Evolutionary conservation across 2,113 vertebrate genomes (phyloP), one percentile per base, ranked within the genome.

Genomic region (Peromyscus polionotus): DNA sequence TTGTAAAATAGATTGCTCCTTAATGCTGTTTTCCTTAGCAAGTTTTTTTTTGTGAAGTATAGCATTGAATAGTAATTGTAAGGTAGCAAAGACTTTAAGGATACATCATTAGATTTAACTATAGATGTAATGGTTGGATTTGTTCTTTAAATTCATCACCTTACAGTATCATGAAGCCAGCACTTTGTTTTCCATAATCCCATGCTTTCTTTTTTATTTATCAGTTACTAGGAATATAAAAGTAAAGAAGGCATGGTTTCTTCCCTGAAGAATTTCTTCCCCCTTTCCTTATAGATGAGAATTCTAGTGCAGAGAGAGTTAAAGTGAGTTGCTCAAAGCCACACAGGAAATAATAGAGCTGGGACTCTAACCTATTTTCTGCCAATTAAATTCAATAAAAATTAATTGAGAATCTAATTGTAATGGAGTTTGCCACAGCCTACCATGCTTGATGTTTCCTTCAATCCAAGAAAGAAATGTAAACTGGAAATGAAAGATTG

Each of bases 291-390:
- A 5, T 31, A 93, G 4, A 67, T 91, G 14, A 91, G 76, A 94
- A 86, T 79, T 88, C 9, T 67, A 13, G 48, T n/a, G 13, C 54
- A 6, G 16, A 93, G 19, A 79, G 54, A 88, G 36, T 10, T 22
- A 93, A 84, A n/a, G 14, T 88, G 39, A 83, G 72, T 90, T 94
- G 28, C 48, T 16, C 22, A 68, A 84, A 88, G 92, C 95, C 63
- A 93, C 11, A 61, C 7, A 91, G 12, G 95, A 88, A 22, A 75
- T 94, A 45, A 85, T 4, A 81, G 39, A 94, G 0, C 24, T 91
- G 12, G 42, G 20, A 81, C 7, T 95, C 77, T n/a, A 86, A 90
- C 26, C 13, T 51, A 92, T 94, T 97, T 96, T 95, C 45, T 95
- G 24, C 88, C 45, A 67, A 51, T 90, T 96, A 79, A 77, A 92